Evolutionary conservation across 1,140 invertebrate species (phyloP).

Genomic region (Leptinotarsa texana): DNA sequence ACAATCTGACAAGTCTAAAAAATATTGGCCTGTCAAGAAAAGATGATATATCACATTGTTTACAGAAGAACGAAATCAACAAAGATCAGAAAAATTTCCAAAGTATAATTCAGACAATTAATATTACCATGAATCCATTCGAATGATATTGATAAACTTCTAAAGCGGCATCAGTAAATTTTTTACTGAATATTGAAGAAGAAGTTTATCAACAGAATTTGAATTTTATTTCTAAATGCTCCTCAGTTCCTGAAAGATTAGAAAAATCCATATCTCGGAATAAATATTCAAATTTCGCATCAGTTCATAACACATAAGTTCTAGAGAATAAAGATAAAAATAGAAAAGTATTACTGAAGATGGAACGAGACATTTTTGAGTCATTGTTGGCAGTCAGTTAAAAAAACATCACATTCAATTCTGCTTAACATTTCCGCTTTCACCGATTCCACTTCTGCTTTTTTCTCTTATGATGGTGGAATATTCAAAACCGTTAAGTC

Average conservation of each 20-base stretch:
- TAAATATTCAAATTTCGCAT: conserved; percentile 37
- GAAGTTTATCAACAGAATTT: conserved; percentile 24
- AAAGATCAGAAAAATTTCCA: conserved; percentile 4
- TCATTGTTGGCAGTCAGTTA: conserved; percentile 43
- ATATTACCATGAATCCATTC: conserved; percentile 45
- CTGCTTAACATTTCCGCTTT: conserved; percentile 45
- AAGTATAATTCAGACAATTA: conserved; percentile 31
- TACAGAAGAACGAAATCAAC: conserved; percentile 11
- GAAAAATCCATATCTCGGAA: conserved; percentile 38
- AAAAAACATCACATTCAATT: conserved; percentile 44
- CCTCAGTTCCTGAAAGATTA: conserved; percentile 33
- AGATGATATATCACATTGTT: background rate
- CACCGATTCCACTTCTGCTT: conserved; percentile 45
- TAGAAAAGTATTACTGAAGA: conserved; percentile 38
- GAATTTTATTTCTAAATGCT: conserved; percentile 36
- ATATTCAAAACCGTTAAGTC: conserved; percentile 30
- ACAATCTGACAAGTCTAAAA: conserved; percentile 18
- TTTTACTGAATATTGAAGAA: background rate
- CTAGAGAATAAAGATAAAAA: conserved; percentile 39
- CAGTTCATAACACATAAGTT: conserved; percentile 28
- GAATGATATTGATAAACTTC: too few relatives aligned
- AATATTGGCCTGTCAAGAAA: background rate
- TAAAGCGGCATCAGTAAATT: conserved; percentile 8
- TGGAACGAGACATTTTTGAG: conserved; percentile 43
- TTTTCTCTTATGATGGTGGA: conserved; percentile 32